Evolutionary conservation across 92 coral and sea anemone genomes (phyloP).

Genomic region (Micromussa lordhowensis): DNA sequence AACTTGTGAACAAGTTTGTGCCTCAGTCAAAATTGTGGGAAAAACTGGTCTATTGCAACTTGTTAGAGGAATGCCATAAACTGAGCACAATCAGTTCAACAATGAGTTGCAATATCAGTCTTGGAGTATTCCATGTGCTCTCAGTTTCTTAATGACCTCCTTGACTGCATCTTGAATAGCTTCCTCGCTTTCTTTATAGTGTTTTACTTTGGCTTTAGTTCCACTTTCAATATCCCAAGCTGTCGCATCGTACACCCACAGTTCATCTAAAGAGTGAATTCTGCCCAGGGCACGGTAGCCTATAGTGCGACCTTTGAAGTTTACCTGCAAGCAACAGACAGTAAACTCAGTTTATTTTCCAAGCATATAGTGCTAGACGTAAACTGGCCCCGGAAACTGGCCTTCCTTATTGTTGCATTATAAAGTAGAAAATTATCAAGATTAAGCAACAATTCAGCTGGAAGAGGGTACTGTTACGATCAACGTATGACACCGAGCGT

Average conservation of each 20-base stretch:
- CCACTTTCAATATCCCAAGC: constrained; percentile 67
- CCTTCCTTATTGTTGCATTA: neutral
- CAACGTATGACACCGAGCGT: too few relatives aligned
- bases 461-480: neutral
- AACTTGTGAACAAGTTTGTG: neutral
- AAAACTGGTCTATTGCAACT: neutral
- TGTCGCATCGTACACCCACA: constrained; percentile 57
- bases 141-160: constrained; percentile 55
- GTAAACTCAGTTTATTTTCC: neutral
- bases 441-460: neutral
- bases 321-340: constrained; percentile 30
- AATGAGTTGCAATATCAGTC: constrained; percentile 11
- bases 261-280: constrained; percentile 53
- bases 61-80: neutral
- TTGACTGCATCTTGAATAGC: constrained; percentile 56
- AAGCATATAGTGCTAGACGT: neutral
- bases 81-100: neutral
- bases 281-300: constrained; percentile 56
- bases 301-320: constrained; percentile 59
- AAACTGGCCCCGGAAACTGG: too few relatives aligned
- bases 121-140: constrained; percentile 45
- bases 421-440: neutral
- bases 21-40: neutral
- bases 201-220: constrained; percentile 47
- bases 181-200: constrained; percentile 57